phyloP scores from a whole-genome alignment of 2,113 vertebrate genomes.

The Vidua chalybeata region DNA sequence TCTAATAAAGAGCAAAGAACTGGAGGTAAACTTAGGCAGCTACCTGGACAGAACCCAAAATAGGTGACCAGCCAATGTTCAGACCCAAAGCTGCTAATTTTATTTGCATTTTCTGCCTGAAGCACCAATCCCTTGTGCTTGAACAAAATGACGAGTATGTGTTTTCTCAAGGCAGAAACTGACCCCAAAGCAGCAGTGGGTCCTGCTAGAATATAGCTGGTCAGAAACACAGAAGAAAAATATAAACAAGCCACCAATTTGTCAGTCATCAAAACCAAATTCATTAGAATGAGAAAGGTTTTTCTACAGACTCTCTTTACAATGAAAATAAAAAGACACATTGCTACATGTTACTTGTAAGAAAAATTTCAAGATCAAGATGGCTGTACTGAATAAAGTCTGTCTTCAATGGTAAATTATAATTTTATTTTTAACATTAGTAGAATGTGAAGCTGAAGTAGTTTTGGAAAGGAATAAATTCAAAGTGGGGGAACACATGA shows the following conservation, averaged over 20 bases:
- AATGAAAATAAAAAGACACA: not conserved
- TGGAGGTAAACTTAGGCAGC: not conserved
- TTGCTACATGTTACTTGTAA: not conserved
- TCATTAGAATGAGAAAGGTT: not conserved
- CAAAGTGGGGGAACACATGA: not conserved
- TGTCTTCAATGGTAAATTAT: slow-evolving; percentile 57
- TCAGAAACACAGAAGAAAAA: not conserved
- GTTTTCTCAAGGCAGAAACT: not conserved
- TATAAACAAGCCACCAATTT: not conserved
- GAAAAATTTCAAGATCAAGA: slow-evolving; percentile 29
- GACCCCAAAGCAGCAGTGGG: not conserved
- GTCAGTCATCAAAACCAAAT: not conserved
- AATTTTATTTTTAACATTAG: slow-evolving; percentile 56
- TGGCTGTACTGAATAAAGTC: slow-evolving; percentile 22
- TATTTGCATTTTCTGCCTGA: not conserved
- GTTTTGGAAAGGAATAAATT: slow-evolving; percentile 41
- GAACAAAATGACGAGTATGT: not conserved
- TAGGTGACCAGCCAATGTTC: not conserved
- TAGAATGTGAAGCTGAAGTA: slow-evolving; percentile 41
- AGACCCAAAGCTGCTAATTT: not conserved
- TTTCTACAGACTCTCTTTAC: not conserved
- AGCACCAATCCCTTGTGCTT: not conserved
- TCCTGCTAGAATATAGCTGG: not conserved
- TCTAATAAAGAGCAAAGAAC: not conserved
- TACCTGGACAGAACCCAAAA: not conserved